Conservation (phyloP, 2,888 invertebrate species). For the Xylocampa areola region DNA sequence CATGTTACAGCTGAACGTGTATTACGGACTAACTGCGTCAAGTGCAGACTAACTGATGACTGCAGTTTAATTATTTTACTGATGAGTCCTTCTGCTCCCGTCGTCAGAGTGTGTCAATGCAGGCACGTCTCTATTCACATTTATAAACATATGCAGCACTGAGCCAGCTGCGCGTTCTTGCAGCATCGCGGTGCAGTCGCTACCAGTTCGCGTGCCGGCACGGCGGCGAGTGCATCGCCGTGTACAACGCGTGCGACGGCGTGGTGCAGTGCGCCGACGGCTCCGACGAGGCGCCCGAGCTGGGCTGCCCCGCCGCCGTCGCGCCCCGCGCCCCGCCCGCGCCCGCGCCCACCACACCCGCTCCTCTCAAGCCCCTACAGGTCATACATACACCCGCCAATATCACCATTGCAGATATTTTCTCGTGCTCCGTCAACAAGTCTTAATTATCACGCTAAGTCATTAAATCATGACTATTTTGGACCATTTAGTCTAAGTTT, state of each 20-base stretch:
- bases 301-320: slow-evolving; percentile 91
- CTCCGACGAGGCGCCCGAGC: slow-evolving; percentile 96
- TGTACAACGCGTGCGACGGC: slow-evolving; percentile 98
- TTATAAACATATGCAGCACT: neutral
- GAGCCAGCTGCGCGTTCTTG: slow-evolving; percentile 12
- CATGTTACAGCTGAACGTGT: too few species aligned
- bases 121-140: neutral
- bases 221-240: slow-evolving; percentile 97
- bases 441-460: too few species aligned
- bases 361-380: slow-evolving; percentile 47
- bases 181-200: slow-evolving; percentile 91
- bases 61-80: too few species aligned
- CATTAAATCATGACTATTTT: too few species aligned
- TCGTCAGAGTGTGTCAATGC: too few species aligned
- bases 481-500: too few species aligned
- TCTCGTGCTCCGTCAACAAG: too few species aligned
- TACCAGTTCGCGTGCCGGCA: slow-evolving; percentile 97
- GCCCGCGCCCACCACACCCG: slow-evolving; percentile 40
- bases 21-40: too few species aligned
- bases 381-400: slow-evolving; percentile 45
- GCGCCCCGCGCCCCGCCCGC: slow-evolving; percentile 86
- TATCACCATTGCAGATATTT: too few species aligned
- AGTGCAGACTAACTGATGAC: too few species aligned
- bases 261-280: slow-evolving; percentile 97
- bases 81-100: too few species aligned